Evolutionary conservation across 2,888 invertebrate species (phyloP), one percentile per base, ranked within the genome.

Genomic region (Salpingus planirostris): DNA sequence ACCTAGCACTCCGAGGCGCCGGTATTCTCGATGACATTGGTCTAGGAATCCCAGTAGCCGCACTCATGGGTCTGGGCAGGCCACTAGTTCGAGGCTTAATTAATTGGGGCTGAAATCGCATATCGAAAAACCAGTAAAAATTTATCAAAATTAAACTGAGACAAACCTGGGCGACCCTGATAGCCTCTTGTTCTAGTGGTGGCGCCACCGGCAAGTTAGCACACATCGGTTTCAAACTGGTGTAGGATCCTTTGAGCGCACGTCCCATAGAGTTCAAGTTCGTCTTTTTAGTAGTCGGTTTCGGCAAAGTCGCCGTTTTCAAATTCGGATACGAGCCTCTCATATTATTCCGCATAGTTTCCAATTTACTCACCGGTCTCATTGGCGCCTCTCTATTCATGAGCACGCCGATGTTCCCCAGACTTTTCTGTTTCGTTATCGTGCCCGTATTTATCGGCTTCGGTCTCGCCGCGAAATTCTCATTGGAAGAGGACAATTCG

Each of bases 11-110:
- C 36, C 54, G 51, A 6, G 60, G 60, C 14, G 50, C 61, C 3
- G 62, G 63, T 47, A 64, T 62, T 49, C 55, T 52, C 11, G 61
- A 61, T 24, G 50, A n/a, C n/a, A n/a, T 47, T 15, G 62, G 61
- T 44, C 61, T 52, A 10, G 61, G 63, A 31, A 62, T 61, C 21
- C 54, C 52, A 12, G 53, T 54, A 18, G 49, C 46, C n/a, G n/a
- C n/a, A n/a, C n/a, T n/a, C 12, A 58, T 51, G 10, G 64, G 62
- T 33, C 64, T 49, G n/a, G 63, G 63, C 34, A 64, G 50, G 25
- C 57, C 55, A 43, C 63, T 63, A 40, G 23, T 11, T 23, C 11
- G 8, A 23, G 51, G 44, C 22, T n/a, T n/a, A n/a, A n/a, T n/a
- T n/a, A n/a, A n/a, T n/a, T n/a, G n/a, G n/a, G n/a, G n/a, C n/a